Base-by-base conservation (phyloP, 1,140 invertebrate species). In the Pseudomyrmex dendroicus region DNA sequence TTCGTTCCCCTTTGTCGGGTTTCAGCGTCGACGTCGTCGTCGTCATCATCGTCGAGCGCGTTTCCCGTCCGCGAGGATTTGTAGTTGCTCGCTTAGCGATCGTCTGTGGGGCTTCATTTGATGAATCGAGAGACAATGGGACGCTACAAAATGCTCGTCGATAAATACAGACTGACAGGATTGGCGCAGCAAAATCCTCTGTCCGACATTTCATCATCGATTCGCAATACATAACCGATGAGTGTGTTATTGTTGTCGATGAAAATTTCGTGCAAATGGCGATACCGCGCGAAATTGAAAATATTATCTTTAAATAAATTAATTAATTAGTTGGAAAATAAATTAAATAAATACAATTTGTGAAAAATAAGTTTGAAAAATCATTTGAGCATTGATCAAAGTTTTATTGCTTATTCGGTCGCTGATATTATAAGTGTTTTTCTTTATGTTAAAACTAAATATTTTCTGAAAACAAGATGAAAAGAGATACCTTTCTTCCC, bases 41-140 rank as follows among this genome's bases (percentile, higher is more conserved):
- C 66, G 44, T 78, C 62, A 52, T 77, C 48, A 62, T 68, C 76
- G 44, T 70, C 44, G 82, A n/a, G n/a, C 76, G 44, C 44, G 22
- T 72, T 72, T 7, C 22, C 70, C 66, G 57, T 62, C 44, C 57
- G 57, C 44, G 61, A 74, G 82, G 85, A 87, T 88, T 87, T 88
- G 44, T 59, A 73, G 82, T 84, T 57, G 82, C 57, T 80, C 25
- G 78, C 80, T 72, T 84, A 66, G 63, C 48, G 83, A 72, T 76
- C 56, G 17, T 57, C 61, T 87, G 54, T 44, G 64, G 57, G 87
- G 86, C 46, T 88, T 88, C 87, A 88, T 88, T 88, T 88, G 87
- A 88, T 88, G 87, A 88, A 85, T 52, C 61, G 72, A 64, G 83
- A 85, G 86, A 87, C 87, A 87, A 87, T 87, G 64, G 83, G 2